Evolutionary conservation across 2,888 invertebrate genomes (phyloP), one percentile per base, ranked within the genome.

Genomic region (Lasioglossum morio): DNA sequence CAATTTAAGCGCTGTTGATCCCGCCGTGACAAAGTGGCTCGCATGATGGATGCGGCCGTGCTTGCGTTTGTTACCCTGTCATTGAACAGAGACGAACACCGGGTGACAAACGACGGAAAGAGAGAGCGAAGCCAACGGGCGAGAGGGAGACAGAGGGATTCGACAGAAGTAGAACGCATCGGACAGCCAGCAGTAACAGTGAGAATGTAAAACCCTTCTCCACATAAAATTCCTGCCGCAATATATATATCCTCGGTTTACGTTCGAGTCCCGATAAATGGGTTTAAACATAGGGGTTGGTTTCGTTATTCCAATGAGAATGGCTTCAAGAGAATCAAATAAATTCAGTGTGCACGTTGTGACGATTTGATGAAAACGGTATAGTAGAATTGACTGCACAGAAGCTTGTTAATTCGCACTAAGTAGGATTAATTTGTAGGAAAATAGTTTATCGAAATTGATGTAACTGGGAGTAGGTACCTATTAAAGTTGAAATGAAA

Each of bases 1-100:
- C 93, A 93, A 93, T 94, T 94, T 92, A 92, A 94, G 91, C 92
- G 91, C 89, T 92, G 92, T 91, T 92, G 93, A 93, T 93, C 92
- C 90, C 90, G 87, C 82, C 84, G 87, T 92, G 94, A 94, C 94
- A 94, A 94, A 93, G 94, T 93, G 92, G 91, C 89, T 91, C 90
- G 87, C 91, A 93, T 94, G 94, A 94, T 92, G 92, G 92, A 94
- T 94, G 92, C 89, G 88, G 79, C 86, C 74, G 88, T 86, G 86
- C 88, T 89, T 86, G 90, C 88, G 88, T 89, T 88, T 87, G 91
- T 88, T 90, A 85, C 87, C 72, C 79, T 75, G 78, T 79, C 82
- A 86, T 83, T 63, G 77, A 84, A 84, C 83, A 82, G 82, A 79
- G 79, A 82, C 72, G 72, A 46, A 46, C 46, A 30, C 53, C 43